Evolutionary conservation across 2,113 vertebrate species (phyloP), one percentile per base, ranked within the genome.

Genomic region (Nyctereutes procyonoides): DNA sequence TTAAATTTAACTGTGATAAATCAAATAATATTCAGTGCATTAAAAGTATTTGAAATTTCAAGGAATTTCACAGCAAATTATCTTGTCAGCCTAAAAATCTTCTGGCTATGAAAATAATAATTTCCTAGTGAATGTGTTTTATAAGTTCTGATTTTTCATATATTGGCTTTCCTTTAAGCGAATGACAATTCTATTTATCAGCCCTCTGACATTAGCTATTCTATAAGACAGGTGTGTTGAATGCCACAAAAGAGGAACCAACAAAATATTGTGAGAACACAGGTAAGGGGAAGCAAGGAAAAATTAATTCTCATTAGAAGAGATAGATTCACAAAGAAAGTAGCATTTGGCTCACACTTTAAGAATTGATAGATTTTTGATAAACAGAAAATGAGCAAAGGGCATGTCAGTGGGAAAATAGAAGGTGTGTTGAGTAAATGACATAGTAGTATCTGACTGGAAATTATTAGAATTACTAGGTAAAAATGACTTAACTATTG

Each of bases 31-130:
- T 32, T 94, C 22, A 81, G 16, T 65, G 3, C 26, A 88, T 88
- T 93, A n/a, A 76, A 88, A 89, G 51, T 88, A 60, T 62, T 93
- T 85, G 58, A 69, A 71, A 81, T 76, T 91, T 96, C 89, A 82
- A 89, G 14, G 28, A 88, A 95, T 82, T 94, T 82, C 80, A 85
- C 12, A 81, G 86, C 43, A 90, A 85, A 96, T 73, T 83, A 96
- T 83, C 71, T 95, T 96, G 53, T 88, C 35, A 82, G 35, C 17
- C 3, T 48, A 43, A 90, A 20, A 58, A 79, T 81, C 60, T 90
- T 95, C 67, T 76, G 84, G 56, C n/a, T 63, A n/a, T 88, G 76
- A 90, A 90, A 77, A 85, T 71, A 67, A 82, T 71, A 1, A 58
- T 90, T 97, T 93, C 38, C 71, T 85, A 53, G 58, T 83, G 35